Evolutionary conservation across 2,113 vertebrate genomes (phyloP), one percentile per base, ranked within the genome.

Genomic region (Campylomormyrus numenius): DNA sequence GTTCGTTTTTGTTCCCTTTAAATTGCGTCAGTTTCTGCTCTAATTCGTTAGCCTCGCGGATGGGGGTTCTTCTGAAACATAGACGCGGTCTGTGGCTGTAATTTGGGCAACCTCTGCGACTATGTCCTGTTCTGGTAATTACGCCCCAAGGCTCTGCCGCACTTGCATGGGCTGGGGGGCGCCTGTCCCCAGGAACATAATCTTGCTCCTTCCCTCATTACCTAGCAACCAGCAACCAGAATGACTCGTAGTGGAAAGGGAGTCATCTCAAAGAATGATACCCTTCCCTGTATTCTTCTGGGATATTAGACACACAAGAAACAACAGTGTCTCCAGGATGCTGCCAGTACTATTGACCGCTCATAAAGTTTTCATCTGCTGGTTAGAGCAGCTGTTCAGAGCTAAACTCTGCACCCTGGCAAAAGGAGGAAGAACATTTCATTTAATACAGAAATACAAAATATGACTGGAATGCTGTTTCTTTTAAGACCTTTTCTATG

Each of bases 41-140:
- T 89, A 48, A 92, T 94, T 91, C 91, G 84, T 90, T 50, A 56
- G 86, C 48, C 85, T 56, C 3, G 31, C 85, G 9, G 89, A 52
- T 46, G 49, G 56, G 70, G 56, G 45, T 62, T 13, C 52, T 74
- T 42, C 86, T 56, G 21, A 50, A 90, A 53, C 52, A 53, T 21
- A 39, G 49, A 88, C 17, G 3, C 3, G 42, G 87, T 39, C 70
- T 10, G 74, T 84, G 35, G 87, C 45, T 42, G 70, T 90, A 88
- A 90, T 88, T 84, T 88, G 88, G 91, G 87, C 24, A 93, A 93
- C 95, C 92, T 93, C 92, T 74, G 50, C 62, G 93, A 92, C 85
- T 90, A 93, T 90, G 93, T 92, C 92, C 94, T 92, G 92, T 92
- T 96, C 94, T 94, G 95, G 95, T 95, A 95, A 93, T 92, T 93